A percentile compares a stretch with the other conserved stretches of the same genome.
phyloP scores from a whole-genome alignment of 2,113 vertebrate genomes.

The Thunnus maccoyii region DNA sequence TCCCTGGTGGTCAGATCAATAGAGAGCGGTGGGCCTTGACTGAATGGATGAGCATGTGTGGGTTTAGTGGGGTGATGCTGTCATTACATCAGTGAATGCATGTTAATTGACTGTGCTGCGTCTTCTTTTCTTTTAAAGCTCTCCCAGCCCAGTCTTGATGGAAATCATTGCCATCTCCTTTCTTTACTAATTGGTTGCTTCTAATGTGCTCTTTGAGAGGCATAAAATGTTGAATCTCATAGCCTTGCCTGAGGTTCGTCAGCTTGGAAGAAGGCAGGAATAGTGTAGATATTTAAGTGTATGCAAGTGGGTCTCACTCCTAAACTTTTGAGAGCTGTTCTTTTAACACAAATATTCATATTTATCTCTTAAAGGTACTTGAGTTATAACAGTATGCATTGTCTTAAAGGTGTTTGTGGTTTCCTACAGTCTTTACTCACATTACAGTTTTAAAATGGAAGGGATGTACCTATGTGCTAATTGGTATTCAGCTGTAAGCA shows the following conservation, averaged over 20 bases:
- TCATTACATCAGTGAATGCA: slow-evolving; percentile 41
- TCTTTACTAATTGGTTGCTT: slow-evolving; percentile 43
- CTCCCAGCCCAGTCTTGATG: slow-evolving; percentile 27
- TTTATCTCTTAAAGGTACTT: slow-evolving; percentile 11
- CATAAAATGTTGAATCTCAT: slow-evolving; percentile 3
- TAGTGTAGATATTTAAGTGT: slow-evolving; percentile 26
- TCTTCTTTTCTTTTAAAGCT: slow-evolving; percentile 29
- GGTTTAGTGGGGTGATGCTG: slow-evolving; percentile 48
- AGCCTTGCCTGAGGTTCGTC: slow-evolving; percentile 1
- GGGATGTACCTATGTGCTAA: slow-evolving; percentile 17
- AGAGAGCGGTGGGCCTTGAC: slow-evolving; percentile 42
- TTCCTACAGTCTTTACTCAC: background rate
- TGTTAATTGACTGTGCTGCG: slow-evolving; percentile 42
- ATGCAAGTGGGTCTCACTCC: background rate
- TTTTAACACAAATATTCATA: slow-evolving; percentile 6
- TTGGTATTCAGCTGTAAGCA: slow-evolving; percentile 63
- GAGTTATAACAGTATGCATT: background rate
- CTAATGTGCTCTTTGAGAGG: slow-evolving; percentile 9
- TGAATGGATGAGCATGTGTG: slow-evolving; percentile 63
- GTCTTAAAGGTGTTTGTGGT: background rate
- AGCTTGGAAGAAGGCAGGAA: slow-evolving; percentile 13
- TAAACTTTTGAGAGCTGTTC: slow-evolving; percentile 14
- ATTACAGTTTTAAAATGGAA: slow-evolving; percentile 29
- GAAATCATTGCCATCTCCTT: slow-evolving; percentile 36
- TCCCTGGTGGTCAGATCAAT: slow-evolving; percentile 60